Conservation (phyloP, 1,140 invertebrate species). For the Hesperophylax magnus region DNA sequence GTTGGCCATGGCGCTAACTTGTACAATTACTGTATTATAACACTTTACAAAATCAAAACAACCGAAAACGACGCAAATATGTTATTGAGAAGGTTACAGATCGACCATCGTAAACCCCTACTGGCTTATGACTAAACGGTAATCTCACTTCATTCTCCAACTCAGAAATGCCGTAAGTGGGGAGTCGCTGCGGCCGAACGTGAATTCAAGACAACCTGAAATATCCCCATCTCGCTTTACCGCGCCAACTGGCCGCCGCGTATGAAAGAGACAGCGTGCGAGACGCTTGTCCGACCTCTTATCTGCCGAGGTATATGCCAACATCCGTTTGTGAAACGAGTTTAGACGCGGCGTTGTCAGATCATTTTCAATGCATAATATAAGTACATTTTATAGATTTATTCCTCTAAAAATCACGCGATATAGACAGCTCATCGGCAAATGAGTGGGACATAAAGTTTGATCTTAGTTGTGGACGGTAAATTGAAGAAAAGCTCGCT, state of each 20-base stretch:
- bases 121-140: slow-evolving; percentile 54
- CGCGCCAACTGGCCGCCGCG: not conserved
- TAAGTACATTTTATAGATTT: not conserved
- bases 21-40: slow-evolving; percentile 10
- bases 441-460: too few relatives aligned
- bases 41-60: slow-evolving; percentile 50
- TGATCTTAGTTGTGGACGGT: too few relatives aligned
- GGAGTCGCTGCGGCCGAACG: slow-evolving; percentile 38
- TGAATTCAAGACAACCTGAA: not conserved
- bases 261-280: too few relatives aligned
- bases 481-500: too few relatives aligned
- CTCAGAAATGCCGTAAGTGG: slow-evolving; percentile 53
- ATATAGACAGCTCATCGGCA: too few relatives aligned
- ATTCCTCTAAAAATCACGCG: too few relatives aligned
- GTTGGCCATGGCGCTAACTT: slow-evolving; percentile 58
- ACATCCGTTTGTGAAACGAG: slow-evolving; percentile 79
- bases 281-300: not conserved
- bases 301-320: slow-evolving; percentile 61
- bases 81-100: slow-evolving; percentile 20
- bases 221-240: slow-evolving; percentile 23
- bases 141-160: slow-evolving; percentile 52
- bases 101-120: slow-evolving; percentile 43
- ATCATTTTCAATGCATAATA: slow-evolving; percentile 35
- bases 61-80: slow-evolving; percentile 42
- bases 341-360: slow-evolving; percentile 73